A percentile compares a stretch with the other conserved stretches of the same genome.
phyloP scores from a whole-genome alignment of 2,797 vertebrate genomes.

The Dermochelys coriacea region DNA sequence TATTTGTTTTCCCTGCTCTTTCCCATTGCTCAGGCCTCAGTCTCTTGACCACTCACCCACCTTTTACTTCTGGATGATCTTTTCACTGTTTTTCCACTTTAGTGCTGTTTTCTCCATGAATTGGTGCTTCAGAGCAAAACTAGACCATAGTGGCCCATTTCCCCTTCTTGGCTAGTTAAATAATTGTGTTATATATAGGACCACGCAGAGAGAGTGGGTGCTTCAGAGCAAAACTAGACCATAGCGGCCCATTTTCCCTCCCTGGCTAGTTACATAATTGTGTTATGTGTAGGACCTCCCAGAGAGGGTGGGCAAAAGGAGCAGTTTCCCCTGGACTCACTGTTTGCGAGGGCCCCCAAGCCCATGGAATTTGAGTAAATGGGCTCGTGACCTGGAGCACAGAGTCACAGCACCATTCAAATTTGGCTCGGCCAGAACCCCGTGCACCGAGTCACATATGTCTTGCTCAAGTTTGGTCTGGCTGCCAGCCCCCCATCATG shows the following conservation, averaged over 20 bases:
- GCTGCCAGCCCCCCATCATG: background rate
- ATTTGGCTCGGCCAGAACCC: no score
- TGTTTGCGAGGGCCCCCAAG: background rate
- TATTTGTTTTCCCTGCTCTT: background rate
- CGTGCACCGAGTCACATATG: background rate
- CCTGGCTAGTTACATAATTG: background rate
- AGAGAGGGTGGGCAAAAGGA: background rate
- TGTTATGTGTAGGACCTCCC: background rate
- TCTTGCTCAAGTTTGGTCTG: background rate
- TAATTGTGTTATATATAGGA: background rate
- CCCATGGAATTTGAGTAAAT: background rate
- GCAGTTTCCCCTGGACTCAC: background rate
- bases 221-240: background rate
- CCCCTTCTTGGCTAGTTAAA: background rate
- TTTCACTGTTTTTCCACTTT: background rate
- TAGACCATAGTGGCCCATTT: background rate
- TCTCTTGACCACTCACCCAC: background rate
- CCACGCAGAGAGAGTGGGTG: background rate
- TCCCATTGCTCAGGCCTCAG: background rate
- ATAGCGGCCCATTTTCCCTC: background rate
- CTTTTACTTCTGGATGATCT: background rate
- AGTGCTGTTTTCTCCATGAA: background rate
- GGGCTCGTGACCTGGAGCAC: background rate
- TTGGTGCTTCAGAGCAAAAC: background rate
- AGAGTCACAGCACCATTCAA: no score